Percentiles rank a stretch among this genome's conserved stretches.
Conservation (phyloP, 2,113 vertebrate genomes). For the Odontophorus gujanensis region DNA sequence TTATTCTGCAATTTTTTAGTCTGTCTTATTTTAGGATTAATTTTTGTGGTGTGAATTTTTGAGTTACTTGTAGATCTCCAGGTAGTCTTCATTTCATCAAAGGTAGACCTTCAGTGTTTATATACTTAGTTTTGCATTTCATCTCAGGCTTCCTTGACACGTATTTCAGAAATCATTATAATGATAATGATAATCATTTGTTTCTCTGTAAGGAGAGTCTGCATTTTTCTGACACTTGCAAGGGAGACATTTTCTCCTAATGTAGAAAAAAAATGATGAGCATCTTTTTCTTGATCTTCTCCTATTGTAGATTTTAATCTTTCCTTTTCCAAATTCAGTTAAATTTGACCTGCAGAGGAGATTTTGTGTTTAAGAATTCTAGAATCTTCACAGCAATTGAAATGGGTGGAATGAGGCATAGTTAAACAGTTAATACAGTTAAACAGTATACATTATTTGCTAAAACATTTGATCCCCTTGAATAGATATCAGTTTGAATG, state of each 20-base stretch:
- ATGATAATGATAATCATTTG: background rate
- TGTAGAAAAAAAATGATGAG: background rate
- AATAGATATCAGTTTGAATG: background rate
- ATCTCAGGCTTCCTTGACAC: background rate
- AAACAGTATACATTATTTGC: background rate
- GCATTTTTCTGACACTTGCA: background rate
- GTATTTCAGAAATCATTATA: background rate
- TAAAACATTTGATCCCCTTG: background rate
- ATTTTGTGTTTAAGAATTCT: background rate
- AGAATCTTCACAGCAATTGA: background rate
- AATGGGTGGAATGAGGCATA: rapidly evolving
- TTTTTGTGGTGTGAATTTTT: background rate
- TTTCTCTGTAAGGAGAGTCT: background rate
- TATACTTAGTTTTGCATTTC: background rate
- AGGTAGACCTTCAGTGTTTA: background rate
- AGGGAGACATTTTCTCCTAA: background rate
- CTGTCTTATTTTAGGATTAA: background rate
- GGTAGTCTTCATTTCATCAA: background rate
- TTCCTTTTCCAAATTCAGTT: background rate
- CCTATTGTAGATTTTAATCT: background rate
- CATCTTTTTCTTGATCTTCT: background rate
- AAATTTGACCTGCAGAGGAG: background rate
- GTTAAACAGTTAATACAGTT: background rate
- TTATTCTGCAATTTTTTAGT: rapidly evolving
- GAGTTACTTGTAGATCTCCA: background rate